phyloP scores from a whole-genome alignment of 2,888 invertebrate species.

The Lasius fuliginosus region DNA sequence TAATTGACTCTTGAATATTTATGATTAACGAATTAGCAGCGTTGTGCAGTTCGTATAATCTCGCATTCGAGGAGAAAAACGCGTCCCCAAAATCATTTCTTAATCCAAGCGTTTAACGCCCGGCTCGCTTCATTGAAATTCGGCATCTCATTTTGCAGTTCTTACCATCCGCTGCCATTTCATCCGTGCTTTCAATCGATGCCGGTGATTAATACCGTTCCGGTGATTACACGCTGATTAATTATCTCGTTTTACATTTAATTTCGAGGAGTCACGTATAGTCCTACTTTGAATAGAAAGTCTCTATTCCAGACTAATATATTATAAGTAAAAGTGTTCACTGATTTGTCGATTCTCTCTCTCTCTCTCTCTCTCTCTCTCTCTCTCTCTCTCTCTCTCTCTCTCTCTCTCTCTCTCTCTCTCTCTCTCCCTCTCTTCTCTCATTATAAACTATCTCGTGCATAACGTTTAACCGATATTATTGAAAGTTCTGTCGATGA shows the following conservation, averaged over 20 bases:
- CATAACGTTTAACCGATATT: constrained; percentile 9
- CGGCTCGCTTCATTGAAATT: constrained; percentile 5
- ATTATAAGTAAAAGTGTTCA: background rate
- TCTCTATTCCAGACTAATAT: background rate
- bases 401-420: background rate
- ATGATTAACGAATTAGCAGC: constrained; percentile 75
- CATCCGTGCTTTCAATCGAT: background rate
- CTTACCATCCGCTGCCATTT: background rate
- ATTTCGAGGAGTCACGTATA: background rate
- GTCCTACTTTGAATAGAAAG: background rate
- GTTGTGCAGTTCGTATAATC: constrained; percentile 58
- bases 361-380: too few species aligned
- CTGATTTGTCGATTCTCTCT: background rate
- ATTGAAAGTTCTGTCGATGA: constrained; percentile 15
- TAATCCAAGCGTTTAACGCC: background rate
- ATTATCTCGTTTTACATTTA: background rate
- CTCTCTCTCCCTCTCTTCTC: background rate
- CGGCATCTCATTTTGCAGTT: background rate
- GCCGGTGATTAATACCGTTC: background rate
- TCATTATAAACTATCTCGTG: background rate
- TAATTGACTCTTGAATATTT: constrained; percentile 81
- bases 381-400: background rate
- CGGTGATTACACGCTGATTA: background rate
- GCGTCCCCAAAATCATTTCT: background rate
- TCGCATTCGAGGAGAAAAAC: constrained; percentile 4